Evolutionary conservation across 1,140 invertebrate genomes (phyloP).

Genomic region (Drosophila oshimai): DNA sequence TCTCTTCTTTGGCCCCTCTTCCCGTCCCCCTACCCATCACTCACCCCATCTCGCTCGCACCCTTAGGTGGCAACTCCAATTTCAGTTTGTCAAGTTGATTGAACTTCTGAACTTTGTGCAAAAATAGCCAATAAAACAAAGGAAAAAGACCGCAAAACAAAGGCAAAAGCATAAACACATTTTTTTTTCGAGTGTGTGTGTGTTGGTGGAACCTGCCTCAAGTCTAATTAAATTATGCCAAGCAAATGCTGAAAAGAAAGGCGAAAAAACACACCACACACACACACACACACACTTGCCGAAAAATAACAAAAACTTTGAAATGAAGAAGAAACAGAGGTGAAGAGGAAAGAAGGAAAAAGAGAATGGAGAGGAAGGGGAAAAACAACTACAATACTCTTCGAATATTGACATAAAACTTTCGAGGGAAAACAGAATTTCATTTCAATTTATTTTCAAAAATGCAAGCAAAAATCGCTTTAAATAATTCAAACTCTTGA

Average conservation of each 20-base stretch:
- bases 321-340: not conserved
- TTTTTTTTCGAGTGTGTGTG: conserved; percentile 11
- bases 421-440: not conserved
- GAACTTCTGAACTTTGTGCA: conserved; percentile 58
- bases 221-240: conserved; percentile 60
- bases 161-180: conserved; percentile 13
- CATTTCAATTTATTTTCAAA: too few relatives aligned
- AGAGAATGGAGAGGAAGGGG: not conserved
- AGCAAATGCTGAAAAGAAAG: conserved; percentile 14
- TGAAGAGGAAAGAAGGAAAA: too few relatives aligned
- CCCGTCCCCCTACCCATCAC: too few relatives aligned
- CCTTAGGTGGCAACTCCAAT: conserved; percentile 28
- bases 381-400: not conserved
- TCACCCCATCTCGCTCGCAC: not conserved
- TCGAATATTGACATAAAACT: not conserved
- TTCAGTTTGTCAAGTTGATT: conserved; percentile 62
- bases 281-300: too few relatives aligned
- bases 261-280: too few relatives aligned
- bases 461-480: too few relatives aligned
- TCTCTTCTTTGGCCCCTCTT: too few relatives aligned
- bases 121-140: conserved; percentile 16
- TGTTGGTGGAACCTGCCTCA: conserved; percentile 45
- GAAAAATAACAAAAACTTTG: not conserved
- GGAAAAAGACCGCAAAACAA: conserved; percentile 1
- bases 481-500: too few relatives aligned